A percentile compares a stretch with the other conserved stretches of the same genome.
Conservation (phyloP, 1,140 invertebrate species). For the Caenorhabditis remanei region DNA sequence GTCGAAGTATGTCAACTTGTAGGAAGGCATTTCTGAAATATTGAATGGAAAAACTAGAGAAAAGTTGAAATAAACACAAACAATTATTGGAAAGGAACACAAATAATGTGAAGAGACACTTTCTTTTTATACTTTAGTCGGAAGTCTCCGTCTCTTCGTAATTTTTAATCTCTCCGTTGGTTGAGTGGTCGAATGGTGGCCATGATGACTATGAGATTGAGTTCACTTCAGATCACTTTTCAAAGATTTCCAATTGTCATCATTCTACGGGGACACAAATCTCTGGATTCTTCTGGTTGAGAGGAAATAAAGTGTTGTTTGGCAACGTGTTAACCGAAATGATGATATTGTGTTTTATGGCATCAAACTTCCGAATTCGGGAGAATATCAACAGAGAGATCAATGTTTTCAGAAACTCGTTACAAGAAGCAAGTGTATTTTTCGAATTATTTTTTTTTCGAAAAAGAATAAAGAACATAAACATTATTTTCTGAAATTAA, state of each 20-base stretch:
- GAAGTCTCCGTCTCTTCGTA: not conserved
- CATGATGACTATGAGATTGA: not conserved
- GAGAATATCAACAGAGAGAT: too few relatives aligned
- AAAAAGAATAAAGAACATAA: too few relatives aligned
- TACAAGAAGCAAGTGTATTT: too few relatives aligned
- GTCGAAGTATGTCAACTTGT: slow-evolving; percentile 52
- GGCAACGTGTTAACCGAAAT: too few relatives aligned
- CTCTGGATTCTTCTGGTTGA: not conserved
- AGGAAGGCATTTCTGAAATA: slow-evolving; percentile 23
- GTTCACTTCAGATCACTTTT: not conserved
- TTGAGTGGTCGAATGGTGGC: not conserved
- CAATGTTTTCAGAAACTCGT: too few relatives aligned
- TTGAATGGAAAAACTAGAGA: not conserved
- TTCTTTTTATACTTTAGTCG: not conserved
- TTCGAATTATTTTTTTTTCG: too few relatives aligned
- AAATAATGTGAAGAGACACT: not conserved
- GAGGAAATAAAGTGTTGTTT: not conserved
- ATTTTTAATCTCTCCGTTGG: not conserved
- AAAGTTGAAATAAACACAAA: not conserved
- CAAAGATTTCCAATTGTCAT: slow-evolving; percentile 1
- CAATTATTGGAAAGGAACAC: not conserved
- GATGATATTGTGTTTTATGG: too few relatives aligned
- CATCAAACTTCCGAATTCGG: too few relatives aligned
- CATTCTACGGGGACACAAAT: not conserved
- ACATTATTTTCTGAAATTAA: too few relatives aligned